phyloP scores from a whole-genome alignment of 2,113 vertebrate genomes.

The Barbus barbus region DNA sequence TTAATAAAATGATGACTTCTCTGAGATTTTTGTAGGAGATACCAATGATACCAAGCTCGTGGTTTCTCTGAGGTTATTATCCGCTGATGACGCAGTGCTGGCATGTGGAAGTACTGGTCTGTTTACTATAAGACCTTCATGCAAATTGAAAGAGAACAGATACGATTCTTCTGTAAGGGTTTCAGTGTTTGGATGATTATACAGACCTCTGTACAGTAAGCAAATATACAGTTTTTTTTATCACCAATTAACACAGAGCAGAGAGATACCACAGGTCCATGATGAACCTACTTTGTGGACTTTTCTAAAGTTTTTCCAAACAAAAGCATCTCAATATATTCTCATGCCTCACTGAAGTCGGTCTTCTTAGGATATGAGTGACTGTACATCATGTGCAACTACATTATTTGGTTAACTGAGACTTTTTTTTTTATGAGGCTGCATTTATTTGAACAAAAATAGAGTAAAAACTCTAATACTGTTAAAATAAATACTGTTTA shows the following conservation, averaged over 20 bases:
- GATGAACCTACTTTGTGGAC: neutral
- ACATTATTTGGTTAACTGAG: too few species aligned
- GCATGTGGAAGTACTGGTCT: constrained; percentile 34
- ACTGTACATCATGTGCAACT: neutral
- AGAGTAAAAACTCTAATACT: neutral
- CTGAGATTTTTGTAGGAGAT: neutral
- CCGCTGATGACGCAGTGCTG: neutral
- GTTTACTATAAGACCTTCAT: neutral
- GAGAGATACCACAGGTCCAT: constrained; percentile 32
- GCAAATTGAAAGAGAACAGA: neutral
- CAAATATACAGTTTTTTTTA: neutral
- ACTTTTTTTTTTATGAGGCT: neutral
- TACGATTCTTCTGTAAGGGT: neutral
- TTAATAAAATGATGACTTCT: neutral
- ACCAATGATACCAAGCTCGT: neutral
- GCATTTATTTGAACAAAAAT: neutral
- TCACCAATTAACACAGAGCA: constrained; percentile 22
- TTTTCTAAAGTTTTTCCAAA: neutral
- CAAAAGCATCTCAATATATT: neutral
- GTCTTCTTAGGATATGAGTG: neutral
- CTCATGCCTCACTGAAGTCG: neutral
- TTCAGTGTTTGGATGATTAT: neutral
- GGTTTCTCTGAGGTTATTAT: neutral
- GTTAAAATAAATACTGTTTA: too few species aligned
- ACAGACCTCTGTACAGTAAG: neutral